Base-by-base conservation (phyloP, 2,888 invertebrate genomes). In the Mythimna loreyi region DNA sequence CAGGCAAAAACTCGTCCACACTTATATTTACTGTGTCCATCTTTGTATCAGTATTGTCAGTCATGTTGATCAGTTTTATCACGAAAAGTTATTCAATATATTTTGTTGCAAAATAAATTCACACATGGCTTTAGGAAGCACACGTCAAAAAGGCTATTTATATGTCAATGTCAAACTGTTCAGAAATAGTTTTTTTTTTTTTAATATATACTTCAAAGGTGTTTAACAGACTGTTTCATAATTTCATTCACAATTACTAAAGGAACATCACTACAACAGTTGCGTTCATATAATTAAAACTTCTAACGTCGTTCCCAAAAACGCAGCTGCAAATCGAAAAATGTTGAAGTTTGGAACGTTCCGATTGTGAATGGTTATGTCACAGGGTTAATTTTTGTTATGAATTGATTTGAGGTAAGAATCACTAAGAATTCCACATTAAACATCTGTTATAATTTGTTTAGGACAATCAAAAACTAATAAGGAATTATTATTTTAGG, bases 21-120 rank as follows among this genome's bases (percentile, higher is more conserved):
- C 94, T 96, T 47, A 97, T 96, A 72, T 96, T 96, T 78, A 93
- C 92, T 4, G 89, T 90, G 67, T 96, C 96, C 94, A 94, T 96
- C 82, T 85, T 90, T 33, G 79, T 57, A 55, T 65, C 57, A 61
- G 65, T 56, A 75, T 74, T 33, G 11, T 67, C 75, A 61, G 66
- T 67, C 77, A 77, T 79, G 25, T 62, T 73, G 43, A 19, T 56
- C 21, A 25, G 8, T 28, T 60, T 45, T 62, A 45, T 13, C 8
- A 45, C 23, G 23, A 68, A 30, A 55, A 67, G 8, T 45, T n/a
- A 28, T 60, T 57, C 19, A 49, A 66, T 28, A 28, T 59, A 59
- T 50, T 68, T 75, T 76, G 62, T 73, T 73, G 52, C 57, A 75
- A 82, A 85, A 78, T 80, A 83, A 63, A 73, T 57, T 68, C 61